Percentiles rank a stretch among this genome's conserved stretches.
These are phyloP conservation scores for Scaptomyza caliginosa DNA, from an alignment of 2,888 invertebrate species.

Conservation along the genomic window DNA sequence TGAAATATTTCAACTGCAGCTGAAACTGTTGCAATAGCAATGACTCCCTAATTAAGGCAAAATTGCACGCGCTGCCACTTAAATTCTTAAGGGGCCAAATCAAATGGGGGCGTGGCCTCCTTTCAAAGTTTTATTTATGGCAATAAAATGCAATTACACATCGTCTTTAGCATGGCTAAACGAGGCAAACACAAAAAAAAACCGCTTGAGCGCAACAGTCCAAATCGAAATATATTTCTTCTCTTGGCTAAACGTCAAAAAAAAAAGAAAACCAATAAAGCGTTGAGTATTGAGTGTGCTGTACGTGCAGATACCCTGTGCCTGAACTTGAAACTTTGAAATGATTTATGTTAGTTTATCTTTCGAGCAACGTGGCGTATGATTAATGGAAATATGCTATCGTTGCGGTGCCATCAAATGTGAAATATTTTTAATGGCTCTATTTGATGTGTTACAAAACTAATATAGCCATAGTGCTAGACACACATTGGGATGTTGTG, in stretches of 20 bases:
- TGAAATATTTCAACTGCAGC: conserved; percentile 71
- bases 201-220: conserved; percentile 35
- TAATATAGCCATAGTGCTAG: conserved; percentile 19
- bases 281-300: neutral
- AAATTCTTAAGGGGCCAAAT: conserved; percentile 6
- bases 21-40: conserved; percentile 31
- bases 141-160: conserved; percentile 74
- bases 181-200: conserved; percentile 5
- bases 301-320: conserved; percentile 2
- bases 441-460: neutral
- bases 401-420: neutral
- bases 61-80: conserved; percentile 53
- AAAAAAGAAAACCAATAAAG: conserved; percentile 23
- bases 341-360: conserved; percentile 1
- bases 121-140: conserved; percentile 60
- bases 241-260: conserved; percentile 2
- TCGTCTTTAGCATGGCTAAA: conserved; percentile 50
- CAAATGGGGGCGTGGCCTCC: conserved; percentile 10
- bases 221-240: conserved; percentile 46
- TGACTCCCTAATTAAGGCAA: conserved; percentile 66
- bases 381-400: neutral
- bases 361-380: neutral
- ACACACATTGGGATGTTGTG: neutral
- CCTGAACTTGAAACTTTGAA: neutral
- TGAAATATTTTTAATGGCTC: neutral